A percentile compares a stretch with the other conserved stretches of the same genome.
Conservation (phyloP, 1,140 invertebrate genomes). For the Saxidomus purpurata region DNA sequence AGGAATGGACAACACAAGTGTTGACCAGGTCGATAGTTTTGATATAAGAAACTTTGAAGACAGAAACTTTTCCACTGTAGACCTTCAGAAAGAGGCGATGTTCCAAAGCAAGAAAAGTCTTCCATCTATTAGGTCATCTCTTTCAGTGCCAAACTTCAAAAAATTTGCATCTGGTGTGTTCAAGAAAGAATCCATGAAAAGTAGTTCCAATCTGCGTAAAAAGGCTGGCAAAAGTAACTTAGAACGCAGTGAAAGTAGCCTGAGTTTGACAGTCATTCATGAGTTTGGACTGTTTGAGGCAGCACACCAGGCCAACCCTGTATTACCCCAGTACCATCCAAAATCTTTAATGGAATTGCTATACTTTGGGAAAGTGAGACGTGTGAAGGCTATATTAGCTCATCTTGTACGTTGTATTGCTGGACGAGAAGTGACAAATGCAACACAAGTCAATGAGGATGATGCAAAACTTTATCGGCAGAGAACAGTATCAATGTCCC, state of each 20-base stretch:
- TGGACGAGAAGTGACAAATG: constrained; percentile 76
- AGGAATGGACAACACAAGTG: constrained; percentile 33
- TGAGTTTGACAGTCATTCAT: constrained; percentile 81
- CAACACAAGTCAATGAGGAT: constrained; percentile 70
- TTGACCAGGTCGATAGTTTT: constrained; percentile 25
- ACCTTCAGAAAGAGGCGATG: constrained; percentile 53
- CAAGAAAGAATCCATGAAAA: constrained; percentile 68
- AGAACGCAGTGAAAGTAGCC: constrained; percentile 79
- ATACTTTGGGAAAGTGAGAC: constrained; percentile 96
- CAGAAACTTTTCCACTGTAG: constrained; percentile 46
- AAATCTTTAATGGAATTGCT: constrained; percentile 99
- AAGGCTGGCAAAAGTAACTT: constrained; percentile 68
- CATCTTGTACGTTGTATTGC: constrained; percentile 93
- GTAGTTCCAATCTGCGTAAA: constrained; percentile 71
- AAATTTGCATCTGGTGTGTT: constrained; percentile 44
- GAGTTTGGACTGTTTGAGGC: constrained; percentile 99
- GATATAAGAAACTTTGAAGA: constrained; percentile 57
- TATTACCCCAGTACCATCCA: constrained; percentile 99
- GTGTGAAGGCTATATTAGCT: constrained; percentile 98
- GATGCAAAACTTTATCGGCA: constrained; percentile 65
- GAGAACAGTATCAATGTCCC: constrained; percentile 71
- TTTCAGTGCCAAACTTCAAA: constrained; percentile 80
- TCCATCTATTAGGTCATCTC: constrained; percentile 70
- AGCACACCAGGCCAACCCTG: constrained; percentile 96
- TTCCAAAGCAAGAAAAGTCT: constrained; percentile 55